A percentile compares a stretch with the other conserved stretches of the same genome.
Evolutionary conservation across 2,113 vertebrate genomes (phyloP).

Genomic region (Phoxinus phoxinus): DNA sequence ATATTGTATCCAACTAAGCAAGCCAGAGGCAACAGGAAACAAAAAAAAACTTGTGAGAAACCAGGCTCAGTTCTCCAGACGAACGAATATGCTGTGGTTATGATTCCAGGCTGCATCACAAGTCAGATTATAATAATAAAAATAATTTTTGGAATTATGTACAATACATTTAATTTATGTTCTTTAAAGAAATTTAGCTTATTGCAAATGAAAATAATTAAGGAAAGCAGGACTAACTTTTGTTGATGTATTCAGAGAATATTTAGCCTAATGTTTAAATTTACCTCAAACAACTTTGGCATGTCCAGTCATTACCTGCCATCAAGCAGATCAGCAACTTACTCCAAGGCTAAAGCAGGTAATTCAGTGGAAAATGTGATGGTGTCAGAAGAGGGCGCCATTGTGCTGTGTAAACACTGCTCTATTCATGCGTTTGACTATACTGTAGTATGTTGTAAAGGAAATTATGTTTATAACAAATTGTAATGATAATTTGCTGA

Average conservation of each 20-base stretch:
- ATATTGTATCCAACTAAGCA: no score
- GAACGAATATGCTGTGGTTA: no score
- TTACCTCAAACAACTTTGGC: not conserved
- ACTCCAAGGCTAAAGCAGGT: not conserved
- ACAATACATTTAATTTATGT: not conserved
- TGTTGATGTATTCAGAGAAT: not conserved
- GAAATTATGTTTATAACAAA: not conserved
- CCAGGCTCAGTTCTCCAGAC: no score
- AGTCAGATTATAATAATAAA: no score
- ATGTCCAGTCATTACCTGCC: not conserved
- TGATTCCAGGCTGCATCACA: no score
- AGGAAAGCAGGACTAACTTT: not conserved
- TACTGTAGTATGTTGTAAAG: not conserved
- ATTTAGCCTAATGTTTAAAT: not conserved
- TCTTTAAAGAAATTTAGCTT: not conserved
- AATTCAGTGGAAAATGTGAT: not conserved
- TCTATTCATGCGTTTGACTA: not conserved
- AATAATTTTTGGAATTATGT: no score
- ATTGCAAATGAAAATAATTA: not conserved
- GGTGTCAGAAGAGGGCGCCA: slow-evolving; percentile 39
- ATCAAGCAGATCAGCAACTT: not conserved
- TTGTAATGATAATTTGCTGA: not conserved
- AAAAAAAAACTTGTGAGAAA: no score
- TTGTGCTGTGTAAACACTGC: not conserved
- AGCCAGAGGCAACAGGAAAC: no score